phyloP scores from a whole-genome alignment of 2,113 vertebrate genomes.

The Oxyura jamaicensis region DNA sequence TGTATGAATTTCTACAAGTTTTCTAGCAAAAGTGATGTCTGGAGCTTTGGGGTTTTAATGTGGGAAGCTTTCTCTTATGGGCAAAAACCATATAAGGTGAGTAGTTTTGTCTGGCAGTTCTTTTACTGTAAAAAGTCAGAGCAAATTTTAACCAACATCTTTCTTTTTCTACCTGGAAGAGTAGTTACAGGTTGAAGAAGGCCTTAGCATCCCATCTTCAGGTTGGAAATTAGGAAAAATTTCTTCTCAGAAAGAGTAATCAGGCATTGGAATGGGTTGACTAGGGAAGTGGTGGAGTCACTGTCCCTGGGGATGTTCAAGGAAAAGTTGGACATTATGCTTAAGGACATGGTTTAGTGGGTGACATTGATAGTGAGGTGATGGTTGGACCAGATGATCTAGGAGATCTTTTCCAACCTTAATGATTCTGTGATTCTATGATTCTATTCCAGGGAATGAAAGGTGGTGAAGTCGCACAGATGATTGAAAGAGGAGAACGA shows the following conservation, averaged over 20 bases:
- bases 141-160: not conserved
- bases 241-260: no score
- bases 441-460: slow-evolving; percentile 89
- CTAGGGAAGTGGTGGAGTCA: no score
- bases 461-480: slow-evolving; percentile 90
- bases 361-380: no score
- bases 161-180: not conserved
- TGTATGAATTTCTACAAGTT: slow-evolving; percentile 96
- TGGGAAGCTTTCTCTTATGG: slow-evolving; percentile 95
- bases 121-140: slow-evolving; percentile 17
- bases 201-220: not conserved
- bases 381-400: no score
- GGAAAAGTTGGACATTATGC: no score
- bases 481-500: slow-evolving; percentile 90
- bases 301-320: no score
- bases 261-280: no score
- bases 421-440: no score
- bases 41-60: slow-evolving; percentile 98
- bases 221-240: no score
- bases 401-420: no score
- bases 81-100: slow-evolving; percentile 94
- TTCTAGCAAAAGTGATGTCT: slow-evolving; percentile 96
- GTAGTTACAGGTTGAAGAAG: not conserved
- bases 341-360: no score
- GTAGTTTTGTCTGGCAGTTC: not conserved